Conservation (phyloP, 2,113 vertebrate genomes). For the Phrynocephalus versicolor region DNA sequence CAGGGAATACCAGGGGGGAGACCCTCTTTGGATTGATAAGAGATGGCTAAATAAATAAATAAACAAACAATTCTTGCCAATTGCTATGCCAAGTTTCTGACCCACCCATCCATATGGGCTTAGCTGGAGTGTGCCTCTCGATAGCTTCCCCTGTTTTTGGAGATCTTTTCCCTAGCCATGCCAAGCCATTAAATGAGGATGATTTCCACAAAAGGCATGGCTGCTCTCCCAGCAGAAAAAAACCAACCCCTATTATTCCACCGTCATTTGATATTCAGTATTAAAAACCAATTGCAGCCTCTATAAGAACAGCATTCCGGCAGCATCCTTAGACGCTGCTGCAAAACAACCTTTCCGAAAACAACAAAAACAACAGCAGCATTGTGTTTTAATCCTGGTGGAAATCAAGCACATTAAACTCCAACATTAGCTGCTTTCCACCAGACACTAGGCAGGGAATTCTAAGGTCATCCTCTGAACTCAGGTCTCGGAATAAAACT, state of each 20-base stretch:
- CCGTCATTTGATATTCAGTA: background rate
- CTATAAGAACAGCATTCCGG: conserved; percentile 3
- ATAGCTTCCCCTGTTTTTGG: background rate
- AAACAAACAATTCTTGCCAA: no score
- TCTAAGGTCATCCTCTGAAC: conserved; percentile 21
- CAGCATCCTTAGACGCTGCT: background rate
- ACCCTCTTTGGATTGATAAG: no score
- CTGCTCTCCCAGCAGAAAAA: background rate
- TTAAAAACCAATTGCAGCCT: conserved; percentile 1
- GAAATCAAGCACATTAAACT: conserved; percentile 29
- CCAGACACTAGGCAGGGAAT: conserved; percentile 13
- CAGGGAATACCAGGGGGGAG: no score
- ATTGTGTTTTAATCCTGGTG: conserved; percentile 25
- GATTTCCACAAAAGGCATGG: background rate
- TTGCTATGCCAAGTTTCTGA: no score
- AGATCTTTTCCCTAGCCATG: background rate
- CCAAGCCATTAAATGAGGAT: background rate
- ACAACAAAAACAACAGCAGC: background rate
- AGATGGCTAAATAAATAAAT: no score
- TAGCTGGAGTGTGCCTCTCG: background rate
- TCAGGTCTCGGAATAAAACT: conserved; percentile 20
- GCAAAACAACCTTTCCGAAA: background rate
- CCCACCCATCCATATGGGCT: no score
- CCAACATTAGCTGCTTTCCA: conserved; percentile 17
- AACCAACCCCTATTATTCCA: background rate